phyloP scores from a whole-genome alignment of 2,113 vertebrate species.

The Glaucidium brasilianum region DNA sequence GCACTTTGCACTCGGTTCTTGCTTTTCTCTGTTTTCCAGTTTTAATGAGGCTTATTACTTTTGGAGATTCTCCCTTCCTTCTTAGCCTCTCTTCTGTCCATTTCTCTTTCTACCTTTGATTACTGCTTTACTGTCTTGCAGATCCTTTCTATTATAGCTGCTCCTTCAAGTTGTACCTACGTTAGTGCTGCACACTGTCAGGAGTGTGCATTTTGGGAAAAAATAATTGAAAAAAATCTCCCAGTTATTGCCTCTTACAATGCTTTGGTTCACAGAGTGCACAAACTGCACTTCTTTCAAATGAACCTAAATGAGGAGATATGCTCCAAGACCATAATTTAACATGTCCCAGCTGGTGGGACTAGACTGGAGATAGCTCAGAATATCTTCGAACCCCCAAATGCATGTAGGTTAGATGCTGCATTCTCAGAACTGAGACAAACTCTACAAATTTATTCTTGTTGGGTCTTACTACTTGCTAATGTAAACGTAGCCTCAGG shows the following conservation, averaged over 20 bases:
- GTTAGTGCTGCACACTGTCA: not conserved
- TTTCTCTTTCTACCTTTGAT: not conserved
- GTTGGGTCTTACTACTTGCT: not conserved
- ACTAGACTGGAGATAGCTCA: not conserved
- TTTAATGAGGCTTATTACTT: constrained; percentile 1
- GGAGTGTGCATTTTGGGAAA: not conserved
- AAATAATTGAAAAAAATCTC: not conserved
- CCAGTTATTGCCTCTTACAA: not conserved
- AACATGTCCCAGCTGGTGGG: not conserved
- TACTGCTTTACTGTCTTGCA: not conserved
- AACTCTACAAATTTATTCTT: not conserved
- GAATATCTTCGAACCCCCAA: not conserved
- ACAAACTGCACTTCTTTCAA: not conserved
- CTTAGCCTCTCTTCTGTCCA: not conserved
- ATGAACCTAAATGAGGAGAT: not conserved
- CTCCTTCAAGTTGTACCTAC: not conserved
- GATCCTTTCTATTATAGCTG: not conserved
- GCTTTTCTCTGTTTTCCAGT: not conserved
- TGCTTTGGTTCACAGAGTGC: not conserved
- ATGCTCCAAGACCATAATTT: not conserved
- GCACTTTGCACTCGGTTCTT: not conserved
- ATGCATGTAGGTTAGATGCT: not conserved
- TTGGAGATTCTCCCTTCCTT: not conserved
- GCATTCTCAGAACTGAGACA: not conserved
- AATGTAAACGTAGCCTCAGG: not conserved